Base-by-base conservation (phyloP, 2,113 vertebrate species). In the Glaucomys volans region DNA sequence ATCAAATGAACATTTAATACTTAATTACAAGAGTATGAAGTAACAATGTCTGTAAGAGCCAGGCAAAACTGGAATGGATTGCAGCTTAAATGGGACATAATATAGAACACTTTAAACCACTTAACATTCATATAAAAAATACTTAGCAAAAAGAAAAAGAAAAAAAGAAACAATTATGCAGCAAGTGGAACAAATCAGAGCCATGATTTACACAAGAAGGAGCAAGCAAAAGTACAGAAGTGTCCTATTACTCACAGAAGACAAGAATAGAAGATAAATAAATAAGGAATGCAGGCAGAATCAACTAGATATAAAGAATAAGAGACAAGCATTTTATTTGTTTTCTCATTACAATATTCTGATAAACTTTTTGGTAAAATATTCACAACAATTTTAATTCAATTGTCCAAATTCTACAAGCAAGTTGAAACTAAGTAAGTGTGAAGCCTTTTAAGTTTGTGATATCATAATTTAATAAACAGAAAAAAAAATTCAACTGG, bases 221-320 rank as follows among this genome's bases (percentile, higher is more conserved):
- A 98, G 89, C 98, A 99, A 98, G 98, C 99, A 98, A 99, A 99
- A 98, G 98, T 99, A 99, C 62, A 98, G 82, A 67, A 92, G 96
- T 98, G 85, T 98, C 98, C 98, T 98, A 97, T 99, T 99, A 99
- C 99, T 99, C 99, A 99, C 99, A 99, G 99, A 99, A 98, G 98
- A 98, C 99, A 99, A 99, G 98, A 98, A 99, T 97, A 99, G 99
- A 98, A 99, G 99, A 99, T 98, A 99, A 99, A 99, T 99, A 99
- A 99, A 99, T 99, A 99, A 99, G 99, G 98, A 99, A 99, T 99
- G 99, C 99, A 99, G 99, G 99, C 98, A 99, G 99, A 99, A 99
- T 98, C 99, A 97, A 99, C 99, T 99, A 99, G 99, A 99, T 98
- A 99, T 97, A 99, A 99, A 99, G 99, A 99, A 99, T 98, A 99